A percentile compares a stretch with the other conserved stretches of the same genome.
phyloP scores from a whole-genome alignment of 2,888 invertebrate species.

The Acrobasis suavella region DNA sequence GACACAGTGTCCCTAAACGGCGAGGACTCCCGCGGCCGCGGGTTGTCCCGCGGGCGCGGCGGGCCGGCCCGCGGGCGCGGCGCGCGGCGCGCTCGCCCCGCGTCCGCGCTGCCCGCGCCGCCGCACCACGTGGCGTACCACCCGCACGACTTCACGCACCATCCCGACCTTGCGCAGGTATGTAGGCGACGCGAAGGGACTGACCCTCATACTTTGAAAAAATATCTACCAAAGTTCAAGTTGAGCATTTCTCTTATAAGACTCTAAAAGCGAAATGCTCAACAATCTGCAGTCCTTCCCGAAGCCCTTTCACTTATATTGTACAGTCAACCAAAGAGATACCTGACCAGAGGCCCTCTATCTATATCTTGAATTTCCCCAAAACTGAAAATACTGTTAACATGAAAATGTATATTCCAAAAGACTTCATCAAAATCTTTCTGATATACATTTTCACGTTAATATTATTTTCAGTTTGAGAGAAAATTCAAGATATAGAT shows the following conservation, averaged over 20 bases:
- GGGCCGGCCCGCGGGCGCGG: slow-evolving; percentile 39
- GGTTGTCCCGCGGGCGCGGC: slow-evolving; percentile 39
- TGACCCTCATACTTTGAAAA: too few relatives aligned
- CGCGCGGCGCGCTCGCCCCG: slow-evolving; percentile 50
- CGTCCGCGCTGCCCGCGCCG: slow-evolving; percentile 74
- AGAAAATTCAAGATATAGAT: too few relatives aligned
- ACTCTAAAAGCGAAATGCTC: neutral
- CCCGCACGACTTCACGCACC: slow-evolving; percentile 50
- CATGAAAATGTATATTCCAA: too few relatives aligned
- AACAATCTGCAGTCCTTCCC: neutral
- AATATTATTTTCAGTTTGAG: too few relatives aligned
- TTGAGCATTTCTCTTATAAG: neutral
- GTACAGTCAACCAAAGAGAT: too few relatives aligned
- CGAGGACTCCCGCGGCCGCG: slow-evolving; percentile 60
- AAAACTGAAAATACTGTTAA: too few relatives aligned
- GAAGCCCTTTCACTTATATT: neutral
- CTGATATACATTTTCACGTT: too few relatives aligned
- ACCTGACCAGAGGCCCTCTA: too few relatives aligned
- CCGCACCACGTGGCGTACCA: slow-evolving; percentile 47
- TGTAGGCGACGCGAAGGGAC: too few relatives aligned
- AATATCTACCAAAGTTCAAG: too few relatives aligned
- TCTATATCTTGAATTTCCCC: too few relatives aligned
- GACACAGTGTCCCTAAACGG: slow-evolving; percentile 76
- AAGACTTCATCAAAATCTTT: too few relatives aligned
- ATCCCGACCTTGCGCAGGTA: slow-evolving; percentile 67